Evolutionary conservation across 2,797 vertebrate species (phyloP).

Genomic region (Hydrocynus forskahlii): DNA sequence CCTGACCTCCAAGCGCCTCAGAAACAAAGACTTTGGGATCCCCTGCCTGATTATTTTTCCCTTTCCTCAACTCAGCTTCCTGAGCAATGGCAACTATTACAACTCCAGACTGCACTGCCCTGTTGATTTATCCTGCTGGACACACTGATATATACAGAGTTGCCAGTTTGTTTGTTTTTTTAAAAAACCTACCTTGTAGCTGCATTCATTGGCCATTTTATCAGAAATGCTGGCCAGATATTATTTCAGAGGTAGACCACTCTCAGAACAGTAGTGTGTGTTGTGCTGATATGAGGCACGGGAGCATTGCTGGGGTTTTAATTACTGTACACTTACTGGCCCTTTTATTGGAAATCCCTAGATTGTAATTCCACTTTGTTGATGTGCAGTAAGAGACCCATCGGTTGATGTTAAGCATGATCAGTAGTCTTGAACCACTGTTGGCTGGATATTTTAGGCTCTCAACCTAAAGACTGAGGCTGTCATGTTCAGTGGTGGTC

Average conservation of each 20-base stretch:
- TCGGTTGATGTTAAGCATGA: too few relatives aligned
- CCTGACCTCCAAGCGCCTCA: neutral
- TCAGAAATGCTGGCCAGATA: neutral
- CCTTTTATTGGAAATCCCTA: too few relatives aligned
- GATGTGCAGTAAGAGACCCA: too few relatives aligned
- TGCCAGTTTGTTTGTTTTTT: too few relatives aligned
- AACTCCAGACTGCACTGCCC: neutral
- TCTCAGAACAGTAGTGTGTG: too few relatives aligned
- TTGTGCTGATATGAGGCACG: too few relatives aligned
- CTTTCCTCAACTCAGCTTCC: neutral
- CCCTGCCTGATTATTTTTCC: conserved; percentile 4
- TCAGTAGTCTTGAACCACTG: too few relatives aligned
- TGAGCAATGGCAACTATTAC: neutral
- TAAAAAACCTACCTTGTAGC: neutral
- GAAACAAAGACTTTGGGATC: neutral
- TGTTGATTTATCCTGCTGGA: neutral
- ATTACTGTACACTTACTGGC: too few relatives aligned
- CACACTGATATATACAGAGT: neutral
- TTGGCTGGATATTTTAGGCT: neutral
- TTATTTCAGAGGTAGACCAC: too few relatives aligned
- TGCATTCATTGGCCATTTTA: neutral
- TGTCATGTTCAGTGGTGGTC: too few relatives aligned
- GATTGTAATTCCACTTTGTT: too few relatives aligned
- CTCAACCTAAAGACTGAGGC: neutral
- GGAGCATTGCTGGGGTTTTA: too few relatives aligned